A percentile compares a stretch with the other conserved stretches of the same genome.
Conservation (phyloP, 2,888 invertebrate species). For the Linnaemya tessellans region DNA sequence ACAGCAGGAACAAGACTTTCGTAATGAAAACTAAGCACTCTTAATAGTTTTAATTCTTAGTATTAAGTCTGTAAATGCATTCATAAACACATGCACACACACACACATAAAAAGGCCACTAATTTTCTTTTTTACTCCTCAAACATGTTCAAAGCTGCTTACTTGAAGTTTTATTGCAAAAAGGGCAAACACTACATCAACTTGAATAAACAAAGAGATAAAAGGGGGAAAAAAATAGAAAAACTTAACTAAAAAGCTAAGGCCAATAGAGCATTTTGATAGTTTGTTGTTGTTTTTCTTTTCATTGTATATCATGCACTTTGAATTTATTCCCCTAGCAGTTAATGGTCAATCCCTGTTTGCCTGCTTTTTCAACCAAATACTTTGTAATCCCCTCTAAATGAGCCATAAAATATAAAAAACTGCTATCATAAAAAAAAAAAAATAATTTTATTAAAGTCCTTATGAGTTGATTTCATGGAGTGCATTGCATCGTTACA, state of each 20-base stretch:
- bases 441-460: background rate
- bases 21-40: background rate
- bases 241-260: background rate
- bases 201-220: background rate
- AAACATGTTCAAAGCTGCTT: conserved; percentile 13
- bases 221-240: too few relatives aligned
- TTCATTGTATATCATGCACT: background rate
- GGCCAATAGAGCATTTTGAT: conserved; percentile 19
- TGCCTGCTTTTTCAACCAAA: conserved; percentile 8
- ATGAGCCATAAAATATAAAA: conserved; percentile 40
- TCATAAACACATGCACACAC: too few relatives aligned
- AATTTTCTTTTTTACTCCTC: conserved; percentile 19
- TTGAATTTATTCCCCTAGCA: background rate
- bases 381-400: conserved; percentile 58
- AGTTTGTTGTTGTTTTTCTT: background rate
- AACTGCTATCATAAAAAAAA: background rate
- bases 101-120: conserved; percentile 25
- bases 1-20: background rate
- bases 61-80: background rate
- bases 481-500: background rate
- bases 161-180: conserved; percentile 13
- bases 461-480: background rate
- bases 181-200: background rate
- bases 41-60: background rate
- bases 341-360: background rate